Evolutionary conservation across 1,140 invertebrate genomes (phyloP), one percentile per base, ranked within the genome.

Genomic region (Zaprionus vittiger): DNA sequence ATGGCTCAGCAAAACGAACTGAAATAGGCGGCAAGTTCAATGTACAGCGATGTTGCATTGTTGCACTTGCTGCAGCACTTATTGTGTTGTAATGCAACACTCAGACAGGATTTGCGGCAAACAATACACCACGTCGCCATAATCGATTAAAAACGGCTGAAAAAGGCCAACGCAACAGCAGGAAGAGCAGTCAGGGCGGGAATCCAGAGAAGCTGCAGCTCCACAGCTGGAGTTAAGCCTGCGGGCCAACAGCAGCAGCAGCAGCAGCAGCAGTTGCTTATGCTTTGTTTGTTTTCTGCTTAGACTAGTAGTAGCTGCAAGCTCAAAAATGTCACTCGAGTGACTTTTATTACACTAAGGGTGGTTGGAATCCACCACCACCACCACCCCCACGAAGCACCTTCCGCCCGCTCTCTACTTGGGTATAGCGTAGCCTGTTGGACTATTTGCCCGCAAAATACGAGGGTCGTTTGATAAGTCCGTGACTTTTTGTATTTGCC

Each of bases 361-460:
- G 63, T 38, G 17, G 28, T 47, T 54, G n/a, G 22, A 56, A 57
- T 28, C 7, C 3, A 12, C 26, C 47, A 31, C 47, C 55, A 17
- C 31, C 31, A 38, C 47, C 55, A 17, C 31, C 31, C 9, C 9
- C 31, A 34, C 41, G 20, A 17, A 15, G 64, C 37, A 44, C 49
- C 52, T n/a, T 7, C 28, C 55, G 4, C 52, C 9, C 28, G 11
- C 11, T 20, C 14, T 34, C 9, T 34, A 34, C 31, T 34, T 34
- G 9, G 9, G 9, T 34, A 4, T 34, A 34, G 31, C 31, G 9
- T 11, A 15, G 44, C 31, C 15, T 52, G 70, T 28, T 59, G 63
- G 85, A 90, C 84, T 89, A 89, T 89, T 89, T 90, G 79, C 81
- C 84, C 84, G 84, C 84, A 89, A 84, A 81, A 89, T 90, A n/a